Evolutionary conservation across 2,888 invertebrate species (phyloP).

Genomic region (Acleris holmiana): DNA sequence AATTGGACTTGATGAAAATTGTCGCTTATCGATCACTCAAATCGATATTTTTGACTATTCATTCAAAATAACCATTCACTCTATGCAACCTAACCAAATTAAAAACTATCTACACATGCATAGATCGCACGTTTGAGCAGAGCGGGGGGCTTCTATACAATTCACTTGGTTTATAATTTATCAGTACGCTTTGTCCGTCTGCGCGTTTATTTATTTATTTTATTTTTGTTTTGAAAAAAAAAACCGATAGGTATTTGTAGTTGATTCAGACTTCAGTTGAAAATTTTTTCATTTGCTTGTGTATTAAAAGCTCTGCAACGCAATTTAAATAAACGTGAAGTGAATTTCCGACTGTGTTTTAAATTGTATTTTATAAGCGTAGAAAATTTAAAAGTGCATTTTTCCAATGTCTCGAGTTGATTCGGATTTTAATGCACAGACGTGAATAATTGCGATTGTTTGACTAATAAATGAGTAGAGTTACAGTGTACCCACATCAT

Average conservation of each 20-base stretch:
- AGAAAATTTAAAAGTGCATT: no score
- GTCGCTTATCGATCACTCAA: neutral
- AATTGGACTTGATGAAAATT: neutral
- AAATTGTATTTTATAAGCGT: no score
- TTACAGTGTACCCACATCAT: conserved; percentile 1
- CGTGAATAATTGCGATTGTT: conserved; percentile 5
- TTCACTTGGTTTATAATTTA: conserved; percentile 13
- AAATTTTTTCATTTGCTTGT: neutral
- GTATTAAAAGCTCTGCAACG: no score
- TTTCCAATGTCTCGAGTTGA: neutral
- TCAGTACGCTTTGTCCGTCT: conserved; percentile 21
- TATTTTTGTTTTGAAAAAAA: conserved; percentile 12
- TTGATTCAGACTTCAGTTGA: neutral
- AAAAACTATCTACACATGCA: conserved; percentile 13
- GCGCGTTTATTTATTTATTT: conserved; percentile 2
- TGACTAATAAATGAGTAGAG: neutral
- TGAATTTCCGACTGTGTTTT: no score
- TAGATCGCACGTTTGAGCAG: neutral
- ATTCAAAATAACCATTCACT: conserved; percentile 23
- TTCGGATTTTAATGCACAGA: neutral
- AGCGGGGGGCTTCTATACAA: conserved; percentile 3
- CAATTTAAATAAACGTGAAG: no score
- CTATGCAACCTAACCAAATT: conserved; percentile 21
- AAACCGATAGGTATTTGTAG: neutral
- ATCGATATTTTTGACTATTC: conserved; percentile 27